Conservation (phyloP, 2,797 vertebrate genomes). For the Mastacembelus armatus region DNA sequence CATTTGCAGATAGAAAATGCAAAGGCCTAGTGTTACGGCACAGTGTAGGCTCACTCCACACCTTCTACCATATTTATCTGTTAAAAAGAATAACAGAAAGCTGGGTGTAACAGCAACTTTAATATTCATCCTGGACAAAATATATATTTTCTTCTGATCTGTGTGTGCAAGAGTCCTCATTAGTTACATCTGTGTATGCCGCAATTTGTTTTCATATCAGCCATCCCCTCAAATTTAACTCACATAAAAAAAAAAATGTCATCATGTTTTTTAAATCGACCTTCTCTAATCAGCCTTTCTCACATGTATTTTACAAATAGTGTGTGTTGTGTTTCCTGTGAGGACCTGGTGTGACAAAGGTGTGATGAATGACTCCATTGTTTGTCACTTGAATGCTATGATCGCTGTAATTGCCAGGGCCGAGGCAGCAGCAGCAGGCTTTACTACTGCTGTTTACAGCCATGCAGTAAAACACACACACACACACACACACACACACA, state of each 20-base stretch:
- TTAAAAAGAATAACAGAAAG: constrained; percentile 21
- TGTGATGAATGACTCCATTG: constrained; percentile 71
- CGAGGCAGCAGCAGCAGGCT: constrained; percentile 43
- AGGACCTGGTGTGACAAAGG: constrained; percentile 29
- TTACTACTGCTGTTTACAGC: constrained; percentile 73
- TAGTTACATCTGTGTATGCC: constrained; percentile 23
- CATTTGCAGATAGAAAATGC: constrained; percentile 4
- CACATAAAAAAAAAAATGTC: constrained; percentile 45
- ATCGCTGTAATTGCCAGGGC: no score
- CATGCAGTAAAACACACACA: constrained; percentile 74
- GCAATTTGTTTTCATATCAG: constrained; percentile 41
- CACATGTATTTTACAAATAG: constrained; percentile 56
- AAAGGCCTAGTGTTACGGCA: neutral
- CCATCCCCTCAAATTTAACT: constrained; percentile 45
- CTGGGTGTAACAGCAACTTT: neutral
- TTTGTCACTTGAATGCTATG: constrained; percentile 73
- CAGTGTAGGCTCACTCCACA: constrained; percentile 6
- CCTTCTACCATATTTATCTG: constrained; percentile 8
- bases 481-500: no score
- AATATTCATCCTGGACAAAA: neutral
- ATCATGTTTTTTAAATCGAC: constrained; percentile 34
- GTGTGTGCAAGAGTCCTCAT: constrained; percentile 1
- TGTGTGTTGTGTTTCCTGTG: constrained; percentile 40
- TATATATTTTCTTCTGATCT: neutral
- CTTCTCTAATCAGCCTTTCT: constrained; percentile 60